A percentile compares a stretch with the other conserved stretches of the same genome.
phyloP scores from a whole-genome alignment of 2,797 vertebrate species.

The Hybognathus amarus region DNA sequence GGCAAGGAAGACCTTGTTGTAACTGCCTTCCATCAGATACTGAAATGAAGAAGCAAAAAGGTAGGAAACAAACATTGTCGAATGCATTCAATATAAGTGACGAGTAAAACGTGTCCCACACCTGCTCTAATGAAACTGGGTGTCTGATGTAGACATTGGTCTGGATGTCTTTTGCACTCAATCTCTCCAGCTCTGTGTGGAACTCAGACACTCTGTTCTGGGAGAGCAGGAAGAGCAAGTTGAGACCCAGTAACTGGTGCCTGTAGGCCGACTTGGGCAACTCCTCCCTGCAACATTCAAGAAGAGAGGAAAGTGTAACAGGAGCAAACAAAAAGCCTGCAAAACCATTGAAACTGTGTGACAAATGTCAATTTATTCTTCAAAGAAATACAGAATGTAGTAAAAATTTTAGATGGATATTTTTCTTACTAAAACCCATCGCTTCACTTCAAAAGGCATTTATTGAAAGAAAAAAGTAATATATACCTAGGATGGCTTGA shows the following conservation, averaged over 20 bases:
- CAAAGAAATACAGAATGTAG: neutral
- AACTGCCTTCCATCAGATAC: slow-evolving; percentile 98
- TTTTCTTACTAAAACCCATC: too few relatives aligned
- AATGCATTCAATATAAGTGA: neutral
- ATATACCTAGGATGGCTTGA: neutral
- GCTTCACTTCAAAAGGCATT: too few relatives aligned
- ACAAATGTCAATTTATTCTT: neutral
- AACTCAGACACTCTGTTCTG: slow-evolving; percentile 97
- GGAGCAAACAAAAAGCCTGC: neutral
- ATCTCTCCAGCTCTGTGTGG: slow-evolving; percentile 92
- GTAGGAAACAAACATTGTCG: neutral
- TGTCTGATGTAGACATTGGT: slow-evolving; percentile 94
- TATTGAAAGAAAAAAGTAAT: neutral
- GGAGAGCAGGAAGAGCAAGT: slow-evolving; percentile 94
- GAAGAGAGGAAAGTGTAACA: neutral
- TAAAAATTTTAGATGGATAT: neutral
- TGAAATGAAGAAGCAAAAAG: slow-evolving; percentile 62
- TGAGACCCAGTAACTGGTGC: slow-evolving; percentile 93
- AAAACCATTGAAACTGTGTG: neutral
- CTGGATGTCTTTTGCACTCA: slow-evolving; percentile 91
- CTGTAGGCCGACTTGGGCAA: slow-evolving; percentile 91
- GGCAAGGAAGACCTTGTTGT: slow-evolving; percentile 97
- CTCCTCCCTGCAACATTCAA: slow-evolving; percentile 80
- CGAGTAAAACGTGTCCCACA: slow-evolving; percentile 52
- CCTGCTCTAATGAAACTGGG: slow-evolving; percentile 94